Evolutionary conservation across 2,888 invertebrate species (phyloP), one percentile per base, ranked within the genome.

Genomic region (Bombyx huttoni): DNA sequence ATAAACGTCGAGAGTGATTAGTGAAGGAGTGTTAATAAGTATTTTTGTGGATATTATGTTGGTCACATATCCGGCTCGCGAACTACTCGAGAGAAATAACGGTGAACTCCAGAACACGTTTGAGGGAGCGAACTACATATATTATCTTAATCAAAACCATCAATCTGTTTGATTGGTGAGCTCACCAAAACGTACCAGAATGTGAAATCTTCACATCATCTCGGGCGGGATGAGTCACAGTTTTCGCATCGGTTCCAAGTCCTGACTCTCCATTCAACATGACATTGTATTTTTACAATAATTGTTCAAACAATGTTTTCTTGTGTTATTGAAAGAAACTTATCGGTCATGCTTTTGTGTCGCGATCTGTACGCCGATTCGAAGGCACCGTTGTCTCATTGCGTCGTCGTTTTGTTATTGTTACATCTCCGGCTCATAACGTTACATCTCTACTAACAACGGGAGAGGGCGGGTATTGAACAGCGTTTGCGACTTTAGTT

Each of bases 311-410:
- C 83, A 81, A 78, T 82, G 82, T 82, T 82, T 81, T 74, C 78
- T 78, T 74, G 73, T 79, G 77, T 79, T 81, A 84, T 79, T 80
- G 81, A 78, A 76, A 76, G 79, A 81, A 79, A 78, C 75, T 85
- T 87, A 86, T 86, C 85, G 83, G 81, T 80, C 81, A 79, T 78
- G 81, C 83, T 87, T 85, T 87, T 86, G 84, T 85, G 77, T 76
- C 68, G 75, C 72, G 78, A 86, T 84, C 84, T 75, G 67, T 73
- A 73, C 70, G 73, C 65, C 65, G 68, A 70, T 78, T 77, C 62
- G 73, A 73, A 70, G 65, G 62, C 64, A 61, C 62, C 65, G 34
- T 24, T 40, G 40, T 60, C 52, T 58, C 64, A 61, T 57, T 55
- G 61, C 65, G 62, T 62, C 64, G 63, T 68, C 64, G 64, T 61